Base-by-base conservation (phyloP, 2,797 vertebrate species). In the Pempheris klunzingeri region DNA sequence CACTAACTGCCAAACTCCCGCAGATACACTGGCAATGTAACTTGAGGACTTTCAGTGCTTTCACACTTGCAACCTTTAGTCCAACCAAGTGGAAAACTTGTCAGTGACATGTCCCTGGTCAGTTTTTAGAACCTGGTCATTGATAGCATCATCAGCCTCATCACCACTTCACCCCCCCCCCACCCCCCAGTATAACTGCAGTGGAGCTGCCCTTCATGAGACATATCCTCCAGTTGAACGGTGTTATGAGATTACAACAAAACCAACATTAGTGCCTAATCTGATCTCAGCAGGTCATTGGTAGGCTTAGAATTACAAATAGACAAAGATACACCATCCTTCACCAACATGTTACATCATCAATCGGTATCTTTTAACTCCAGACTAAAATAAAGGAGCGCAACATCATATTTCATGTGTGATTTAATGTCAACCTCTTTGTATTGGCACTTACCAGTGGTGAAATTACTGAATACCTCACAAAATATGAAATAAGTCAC, bases 171-270 rank as follows among this genome's bases (percentile, higher is more conserved):
- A n/a, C n/a, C n/a, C n/a, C n/a, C n/a, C n/a, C n/a, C n/a, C n/a
- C n/a, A n/a, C 24, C 14, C 15, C 1, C 34, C 13, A 18, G 22
- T 58, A 22, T 47, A 64, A 69, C 28, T 65, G 32, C 26, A n/a
- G 59, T 26, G 7, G 10, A 43, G n/a, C 66, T 55, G 46, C 26
- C 58, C 44, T 55, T 61, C 68, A 77, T 61, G 38, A 54, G 24
- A 39, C 49, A 69, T 18, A 38, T 30, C 44, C 28, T 26, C 20
- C 32, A 43, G 53, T 43, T 53, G 54, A 59, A 34, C 49, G 36
- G 50, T 46, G 30, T 53, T 13, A 8, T 52, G 34, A 15, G 3
- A 11, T 64, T 44, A 74, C 49, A 61, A 38, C 49, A 55, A 62
- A 38, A 58, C 43, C 50, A 70, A 24, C 20, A 15, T 47, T 32